phyloP scores from a whole-genome alignment of 2,888 invertebrate genomes.

The Drosophila acutilabella region DNA sequence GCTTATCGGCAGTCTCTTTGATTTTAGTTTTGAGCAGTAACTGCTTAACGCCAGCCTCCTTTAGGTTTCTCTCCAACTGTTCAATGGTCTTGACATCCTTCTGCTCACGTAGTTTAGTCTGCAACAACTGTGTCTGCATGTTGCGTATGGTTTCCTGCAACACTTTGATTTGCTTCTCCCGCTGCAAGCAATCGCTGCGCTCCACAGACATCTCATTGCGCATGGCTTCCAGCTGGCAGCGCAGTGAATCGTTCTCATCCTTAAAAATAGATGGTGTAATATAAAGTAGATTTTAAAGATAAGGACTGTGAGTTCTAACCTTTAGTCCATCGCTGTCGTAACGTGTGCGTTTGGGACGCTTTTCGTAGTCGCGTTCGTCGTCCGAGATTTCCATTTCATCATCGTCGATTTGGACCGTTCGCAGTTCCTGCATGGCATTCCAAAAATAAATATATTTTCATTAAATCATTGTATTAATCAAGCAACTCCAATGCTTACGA shows the following conservation, averaged over 20 bases:
- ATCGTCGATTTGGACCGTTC: conserved; percentile 87
- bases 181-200: conserved; percentile 92
- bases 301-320: conserved; percentile 58
- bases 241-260: conserved; percentile 95
- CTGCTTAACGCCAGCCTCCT: conserved; percentile 84
- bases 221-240: conserved; percentile 96
- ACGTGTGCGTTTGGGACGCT: conserved; percentile 83
- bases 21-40: conserved; percentile 85
- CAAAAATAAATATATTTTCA: conserved; percentile 40
- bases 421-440: conserved; percentile 83
- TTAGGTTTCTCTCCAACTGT: conserved; percentile 83
- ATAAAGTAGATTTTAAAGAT: neutral
- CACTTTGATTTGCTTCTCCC: conserved; percentile 92
- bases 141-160: conserved; percentile 85
- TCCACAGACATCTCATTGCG: conserved; percentile 96
- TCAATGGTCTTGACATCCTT: conserved; percentile 82
- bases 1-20: conserved; percentile 76
- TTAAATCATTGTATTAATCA: conserved; percentile 23
- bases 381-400: conserved; percentile 96
- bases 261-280: conserved; percentile 73
- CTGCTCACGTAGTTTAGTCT: conserved; percentile 84
- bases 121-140: conserved; percentile 84
- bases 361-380: conserved; percentile 87
- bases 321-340: conserved; percentile 84
- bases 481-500: conserved; percentile 44